Evolutionary conservation across 2,888 invertebrate genomes (phyloP).

Genomic region (Acronicta leporina): DNA sequence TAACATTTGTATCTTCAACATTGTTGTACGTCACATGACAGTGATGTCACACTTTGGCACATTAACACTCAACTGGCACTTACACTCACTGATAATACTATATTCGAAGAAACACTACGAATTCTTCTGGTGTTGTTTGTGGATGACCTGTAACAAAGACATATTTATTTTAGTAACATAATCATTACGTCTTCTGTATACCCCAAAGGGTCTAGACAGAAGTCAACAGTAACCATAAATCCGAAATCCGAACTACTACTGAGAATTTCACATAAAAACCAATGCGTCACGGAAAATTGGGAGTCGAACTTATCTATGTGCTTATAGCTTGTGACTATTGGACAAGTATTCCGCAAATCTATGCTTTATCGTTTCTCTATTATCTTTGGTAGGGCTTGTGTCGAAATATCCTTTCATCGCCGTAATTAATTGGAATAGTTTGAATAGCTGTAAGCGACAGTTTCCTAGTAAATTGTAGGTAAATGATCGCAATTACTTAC

Average conservation of each 20-base stretch:
- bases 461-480: conserved; percentile 4
- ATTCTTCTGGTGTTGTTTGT: conserved; percentile 40
- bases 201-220: too few species aligned
- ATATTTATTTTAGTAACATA: too few species aligned
- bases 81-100: conserved; percentile 34
- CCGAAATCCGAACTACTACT: too few species aligned
- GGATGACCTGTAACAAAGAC: conserved; percentile 64
- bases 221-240: too few species aligned
- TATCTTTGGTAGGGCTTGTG: too few species aligned
- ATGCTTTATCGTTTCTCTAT: not conserved
- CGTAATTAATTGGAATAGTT: conserved; percentile 39
- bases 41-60: conserved; percentile 59
- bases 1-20: conserved; percentile 94
- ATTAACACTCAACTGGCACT: conserved; percentile 43
- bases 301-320: too few species aligned
- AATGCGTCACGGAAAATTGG: too few species aligned
- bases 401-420: conserved; percentile 30
- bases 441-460: conserved; percentile 17
- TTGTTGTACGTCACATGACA: conserved; percentile 86
- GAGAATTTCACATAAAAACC: too few species aligned
- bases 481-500: conserved; percentile 25
- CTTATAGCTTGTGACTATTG: too few species aligned
- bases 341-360: not conserved
- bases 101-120: conserved; percentile 23
- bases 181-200: too few species aligned